Conservation (phyloP, 2,113 vertebrate genomes). For the Odontophorus gujanensis region DNA sequence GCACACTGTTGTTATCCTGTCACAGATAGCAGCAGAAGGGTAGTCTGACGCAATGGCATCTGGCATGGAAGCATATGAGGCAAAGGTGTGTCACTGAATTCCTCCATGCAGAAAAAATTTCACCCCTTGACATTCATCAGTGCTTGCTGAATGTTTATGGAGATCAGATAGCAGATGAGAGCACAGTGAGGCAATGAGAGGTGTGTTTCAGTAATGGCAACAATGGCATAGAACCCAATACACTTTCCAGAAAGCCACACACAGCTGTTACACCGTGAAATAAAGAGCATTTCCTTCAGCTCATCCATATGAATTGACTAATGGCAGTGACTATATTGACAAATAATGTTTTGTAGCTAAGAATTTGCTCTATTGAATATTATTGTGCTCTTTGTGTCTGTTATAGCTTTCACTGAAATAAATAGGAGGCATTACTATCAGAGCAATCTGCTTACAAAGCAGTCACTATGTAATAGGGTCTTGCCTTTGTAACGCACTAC, state of each 20-base stretch:
- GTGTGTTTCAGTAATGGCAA: too few species aligned
- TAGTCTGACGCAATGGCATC: background rate
- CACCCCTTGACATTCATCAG: background rate
- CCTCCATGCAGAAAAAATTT: background rate
- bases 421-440: too few species aligned
- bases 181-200: too few species aligned
- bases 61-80: background rate
- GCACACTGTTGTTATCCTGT: background rate
- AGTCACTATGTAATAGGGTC: background rate
- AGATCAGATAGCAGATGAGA: too few species aligned
- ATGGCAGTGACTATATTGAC: background rate
- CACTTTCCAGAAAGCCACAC: too few species aligned
- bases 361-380: background rate
- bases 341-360: background rate
- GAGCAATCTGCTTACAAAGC: too few species aligned
- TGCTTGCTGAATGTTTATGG: background rate
- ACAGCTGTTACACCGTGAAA: too few species aligned
- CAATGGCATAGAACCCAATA: too few species aligned
- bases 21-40: background rate
- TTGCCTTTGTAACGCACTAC: fast-evolving
- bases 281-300: background rate
- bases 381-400: background rate
- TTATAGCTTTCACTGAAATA: too few species aligned
- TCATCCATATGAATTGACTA: background rate
- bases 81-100: background rate